Evolutionary conservation across 2,113 vertebrate genomes (phyloP).

Genomic region (Perca fluviatilis): DNA sequence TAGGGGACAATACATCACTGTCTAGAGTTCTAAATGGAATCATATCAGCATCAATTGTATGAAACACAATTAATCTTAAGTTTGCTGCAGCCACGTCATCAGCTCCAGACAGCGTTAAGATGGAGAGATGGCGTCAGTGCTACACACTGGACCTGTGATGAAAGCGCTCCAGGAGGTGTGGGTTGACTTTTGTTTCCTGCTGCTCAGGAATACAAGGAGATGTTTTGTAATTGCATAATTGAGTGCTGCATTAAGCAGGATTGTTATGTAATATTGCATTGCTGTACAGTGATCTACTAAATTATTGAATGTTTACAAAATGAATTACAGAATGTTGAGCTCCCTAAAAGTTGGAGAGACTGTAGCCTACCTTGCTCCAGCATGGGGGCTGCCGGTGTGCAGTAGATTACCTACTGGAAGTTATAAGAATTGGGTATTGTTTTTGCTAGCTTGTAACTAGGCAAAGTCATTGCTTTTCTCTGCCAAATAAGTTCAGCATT

Average conservation of each 20-base stretch:
- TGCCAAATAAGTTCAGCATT: not conserved
- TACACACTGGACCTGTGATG: slow-evolving; percentile 1
- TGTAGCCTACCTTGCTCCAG: not conserved
- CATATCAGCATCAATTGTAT: slow-evolving; percentile 31
- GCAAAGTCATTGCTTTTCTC: slow-evolving; percentile 25
- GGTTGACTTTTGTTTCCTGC: not conserved
- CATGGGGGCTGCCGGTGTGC: not conserved
- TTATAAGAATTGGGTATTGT: not conserved
- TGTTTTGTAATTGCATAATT: not conserved
- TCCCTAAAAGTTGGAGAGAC: slow-evolving; percentile 1
- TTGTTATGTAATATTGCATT: not conserved
- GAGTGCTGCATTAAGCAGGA: not conserved
- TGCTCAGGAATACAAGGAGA: not conserved
- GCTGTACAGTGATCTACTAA: not conserved
- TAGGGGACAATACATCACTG: slow-evolving; percentile 58
- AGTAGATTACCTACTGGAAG: slow-evolving; percentile 21
- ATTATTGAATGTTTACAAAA: not conserved
- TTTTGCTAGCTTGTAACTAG: slow-evolving; percentile 12
- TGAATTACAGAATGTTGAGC: not conserved
- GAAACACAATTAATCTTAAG: slow-evolving; percentile 10
- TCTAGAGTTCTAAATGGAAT: slow-evolving; percentile 52
- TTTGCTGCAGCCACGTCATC: slow-evolving; percentile 20
- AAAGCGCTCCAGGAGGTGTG: slow-evolving; percentile 10
- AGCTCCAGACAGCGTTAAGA: slow-evolving; percentile 13
- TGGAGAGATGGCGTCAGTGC: slow-evolving; percentile 3